phyloP scores from a whole-genome alignment of 64 coral and sea anemone species.

The Cladopsammia gracilis region DNA sequence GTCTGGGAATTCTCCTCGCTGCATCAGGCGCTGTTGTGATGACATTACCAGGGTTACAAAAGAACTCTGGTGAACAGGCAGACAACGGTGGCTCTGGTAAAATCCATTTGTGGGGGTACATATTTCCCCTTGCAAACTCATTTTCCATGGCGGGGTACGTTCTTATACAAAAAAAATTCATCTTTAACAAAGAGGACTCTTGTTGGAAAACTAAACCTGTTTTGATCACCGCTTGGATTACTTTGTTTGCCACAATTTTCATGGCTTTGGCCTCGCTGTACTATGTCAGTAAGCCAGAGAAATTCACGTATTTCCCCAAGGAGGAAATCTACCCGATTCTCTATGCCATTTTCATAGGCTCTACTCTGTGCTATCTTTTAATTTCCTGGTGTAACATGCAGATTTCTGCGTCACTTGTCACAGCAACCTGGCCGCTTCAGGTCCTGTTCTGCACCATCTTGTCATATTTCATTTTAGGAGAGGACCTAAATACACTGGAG shows the following conservation, averaged over 20 bases:
- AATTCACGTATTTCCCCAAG: slow-evolving; percentile 73
- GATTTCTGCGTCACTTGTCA: slow-evolving; percentile 83
- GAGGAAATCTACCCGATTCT: slow-evolving; percentile 85
- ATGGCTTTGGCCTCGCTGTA: slow-evolving; percentile 77
- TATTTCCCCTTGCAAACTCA: slow-evolving; percentile 80
- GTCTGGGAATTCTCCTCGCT: slow-evolving; percentile 76
- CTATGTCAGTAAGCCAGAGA: slow-evolving; percentile 84
- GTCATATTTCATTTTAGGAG: slow-evolving; percentile 79
- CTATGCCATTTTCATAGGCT: slow-evolving; percentile 86
- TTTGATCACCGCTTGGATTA: slow-evolving; percentile 79
- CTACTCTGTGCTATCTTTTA: slow-evolving; percentile 76
- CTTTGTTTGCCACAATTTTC: slow-evolving; percentile 74
- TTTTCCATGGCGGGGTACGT: slow-evolving; percentile 78
- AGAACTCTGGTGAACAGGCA: slow-evolving; percentile 7
- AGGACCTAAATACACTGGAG: slow-evolving; percentile 53
- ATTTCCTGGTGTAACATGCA: slow-evolving; percentile 96
- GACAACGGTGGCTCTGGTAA: neutral
- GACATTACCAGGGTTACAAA: neutral
- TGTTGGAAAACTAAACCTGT: slow-evolving; percentile 85
- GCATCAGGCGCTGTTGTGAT: slow-evolving; percentile 67
- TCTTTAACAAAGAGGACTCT: slow-evolving; percentile 78
- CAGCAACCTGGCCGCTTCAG: slow-evolving; percentile 90
- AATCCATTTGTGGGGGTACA: slow-evolving; percentile 61
- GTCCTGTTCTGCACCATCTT: slow-evolving; percentile 83
- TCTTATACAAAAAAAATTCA: slow-evolving; percentile 82